Percentiles rank a stretch among this genome's conserved stretches.
phyloP scores from a whole-genome alignment of 2,113 vertebrate genomes.

The Pedionomus torquatus region DNA sequence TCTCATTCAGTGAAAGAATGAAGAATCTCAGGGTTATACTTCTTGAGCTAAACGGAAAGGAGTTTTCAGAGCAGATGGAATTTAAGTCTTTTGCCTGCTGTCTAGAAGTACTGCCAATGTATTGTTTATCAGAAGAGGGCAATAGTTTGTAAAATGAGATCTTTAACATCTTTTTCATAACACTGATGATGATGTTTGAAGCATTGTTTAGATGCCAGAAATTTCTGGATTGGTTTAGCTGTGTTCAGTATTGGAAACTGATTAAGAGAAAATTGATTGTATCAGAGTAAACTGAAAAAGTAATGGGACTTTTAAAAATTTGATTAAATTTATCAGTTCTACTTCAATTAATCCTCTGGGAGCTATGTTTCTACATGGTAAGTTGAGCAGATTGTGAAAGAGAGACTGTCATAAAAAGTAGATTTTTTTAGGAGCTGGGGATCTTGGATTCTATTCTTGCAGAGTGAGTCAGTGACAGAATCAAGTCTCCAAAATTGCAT shows the following conservation, averaged over 20 bases:
- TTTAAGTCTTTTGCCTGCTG: background rate
- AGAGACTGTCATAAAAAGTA: background rate
- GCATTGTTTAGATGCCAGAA: background rate
- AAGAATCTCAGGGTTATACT: background rate
- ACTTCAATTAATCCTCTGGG: background rate
- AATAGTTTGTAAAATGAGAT: background rate
- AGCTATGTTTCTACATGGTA: background rate
- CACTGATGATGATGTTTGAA: background rate
- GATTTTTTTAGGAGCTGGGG: background rate
- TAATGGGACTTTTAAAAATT: background rate
- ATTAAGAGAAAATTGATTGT: background rate
- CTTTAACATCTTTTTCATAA: background rate
- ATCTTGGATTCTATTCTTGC: slow-evolving; percentile 25
- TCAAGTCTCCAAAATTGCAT: background rate
- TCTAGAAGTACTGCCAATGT: background rate
- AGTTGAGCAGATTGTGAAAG: background rate
- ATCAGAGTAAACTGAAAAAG: background rate
- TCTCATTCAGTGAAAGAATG: fast-evolving
- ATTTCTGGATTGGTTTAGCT: background rate
- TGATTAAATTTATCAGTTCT: background rate
- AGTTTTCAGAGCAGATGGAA: background rate
- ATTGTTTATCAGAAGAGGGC: background rate
- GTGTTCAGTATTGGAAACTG: background rate
- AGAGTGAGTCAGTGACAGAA: too few relatives aligned
- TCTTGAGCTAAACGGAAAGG: background rate